Evolutionary conservation across 2,797 vertebrate species (phyloP).

Genomic region (Chiloscyllium punctatum): DNA sequence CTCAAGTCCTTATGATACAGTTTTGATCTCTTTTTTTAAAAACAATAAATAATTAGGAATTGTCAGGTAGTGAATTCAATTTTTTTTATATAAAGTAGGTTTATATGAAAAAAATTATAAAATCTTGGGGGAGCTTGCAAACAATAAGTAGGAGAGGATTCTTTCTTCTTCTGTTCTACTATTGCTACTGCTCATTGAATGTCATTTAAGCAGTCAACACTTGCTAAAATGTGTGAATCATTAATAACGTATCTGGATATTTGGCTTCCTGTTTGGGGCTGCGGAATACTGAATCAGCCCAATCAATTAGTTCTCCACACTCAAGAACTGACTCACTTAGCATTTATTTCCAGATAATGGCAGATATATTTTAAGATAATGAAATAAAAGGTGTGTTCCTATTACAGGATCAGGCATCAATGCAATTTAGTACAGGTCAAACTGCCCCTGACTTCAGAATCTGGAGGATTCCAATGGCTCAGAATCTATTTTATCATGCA

Average conservation of each 20-base stretch:
- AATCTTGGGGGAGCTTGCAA: background rate
- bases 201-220: background rate
- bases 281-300: background rate
- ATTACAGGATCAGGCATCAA: background rate
- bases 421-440: background rate
- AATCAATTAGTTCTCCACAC: background rate
- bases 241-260: background rate
- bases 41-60: too few relatives aligned
- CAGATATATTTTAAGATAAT: background rate
- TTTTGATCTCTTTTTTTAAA: too few relatives aligned
- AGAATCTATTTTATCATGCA: background rate
- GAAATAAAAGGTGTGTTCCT: background rate
- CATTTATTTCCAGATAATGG: background rate
- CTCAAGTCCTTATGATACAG: too few relatives aligned
- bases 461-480: background rate
- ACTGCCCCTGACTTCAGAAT: background rate
- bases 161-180: background rate
- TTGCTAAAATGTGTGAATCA: constrained; percentile 5
- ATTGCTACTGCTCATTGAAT: background rate
- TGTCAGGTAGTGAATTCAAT: too few relatives aligned
- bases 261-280: constrained; percentile 2
- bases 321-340: background rate
- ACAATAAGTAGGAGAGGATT: background rate
- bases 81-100: too few relatives aligned
- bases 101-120: background rate